Percentiles rank a stretch among this genome's conserved stretches.
Conservation (phyloP, 2,888 invertebrate species). For the Cryptus armator region DNA sequence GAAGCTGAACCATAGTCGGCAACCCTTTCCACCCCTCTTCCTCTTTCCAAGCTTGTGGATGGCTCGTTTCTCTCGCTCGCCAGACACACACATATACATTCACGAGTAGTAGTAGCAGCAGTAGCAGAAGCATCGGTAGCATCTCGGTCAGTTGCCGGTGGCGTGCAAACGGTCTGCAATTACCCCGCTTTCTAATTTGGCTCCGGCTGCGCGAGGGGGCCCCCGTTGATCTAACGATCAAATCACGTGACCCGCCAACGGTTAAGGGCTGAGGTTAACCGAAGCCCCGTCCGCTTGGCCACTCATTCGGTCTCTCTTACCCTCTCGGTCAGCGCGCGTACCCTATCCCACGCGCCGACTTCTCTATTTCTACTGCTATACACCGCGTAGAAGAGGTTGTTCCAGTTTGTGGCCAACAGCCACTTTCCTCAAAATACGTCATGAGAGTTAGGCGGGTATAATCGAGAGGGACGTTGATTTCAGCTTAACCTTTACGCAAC, state of each 20-base stretch:
- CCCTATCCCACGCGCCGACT: constrained; percentile 25
- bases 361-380: constrained; percentile 20
- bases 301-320: constrained; percentile 32
- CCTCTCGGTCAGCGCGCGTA: constrained; percentile 34
- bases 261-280: constrained; percentile 75
- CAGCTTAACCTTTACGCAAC: constrained; percentile 12
- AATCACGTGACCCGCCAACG: constrained; percentile 78
- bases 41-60: constrained; percentile 11
- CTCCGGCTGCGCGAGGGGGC: constrained; percentile 72
- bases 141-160: constrained; percentile 79
- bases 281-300: constrained; percentile 56
- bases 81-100: constrained; percentile 9
- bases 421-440: constrained; percentile 58
- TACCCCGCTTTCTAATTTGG: constrained; percentile 82
- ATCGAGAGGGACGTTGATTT: constrained; percentile 53
- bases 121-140: constrained; percentile 66
- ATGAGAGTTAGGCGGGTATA: constrained; percentile 49
- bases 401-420: constrained; percentile 57
- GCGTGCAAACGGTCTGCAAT: constrained; percentile 82
- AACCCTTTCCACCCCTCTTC: constrained; percentile 17
- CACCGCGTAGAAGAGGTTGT: constrained; percentile 22
- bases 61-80: constrained; percentile 21
- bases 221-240: constrained; percentile 79
- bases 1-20: constrained; percentile 18
- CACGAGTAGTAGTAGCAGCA: constrained; percentile 2